These are phyloP conservation scores for Acrobasis repandana DNA, from an alignment of 2,888 invertebrate genomes.

Conservation along the genomic window DNA sequence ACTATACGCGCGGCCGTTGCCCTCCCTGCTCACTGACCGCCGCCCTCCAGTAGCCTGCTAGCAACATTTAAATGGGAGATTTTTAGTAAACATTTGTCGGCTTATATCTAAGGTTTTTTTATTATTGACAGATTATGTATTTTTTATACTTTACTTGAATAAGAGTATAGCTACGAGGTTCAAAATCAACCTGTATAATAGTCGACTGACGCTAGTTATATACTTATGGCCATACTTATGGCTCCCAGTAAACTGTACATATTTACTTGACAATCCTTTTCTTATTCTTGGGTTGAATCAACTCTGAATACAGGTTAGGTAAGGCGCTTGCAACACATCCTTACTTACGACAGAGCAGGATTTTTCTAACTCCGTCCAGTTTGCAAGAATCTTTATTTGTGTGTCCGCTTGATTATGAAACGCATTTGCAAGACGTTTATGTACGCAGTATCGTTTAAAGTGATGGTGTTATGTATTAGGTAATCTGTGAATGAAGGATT, in stretches of 20 bases:
- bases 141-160: too few species aligned
- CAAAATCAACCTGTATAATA: too few species aligned
- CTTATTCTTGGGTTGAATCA: slow-evolving; percentile 17
- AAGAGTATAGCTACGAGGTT: too few species aligned
- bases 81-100: too few species aligned
- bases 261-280: slow-evolving; percentile 19
- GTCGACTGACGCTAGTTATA: too few species aligned
- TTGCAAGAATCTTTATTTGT: slow-evolving; percentile 27
- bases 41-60: too few species aligned
- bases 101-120: too few species aligned
- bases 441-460: neutral
- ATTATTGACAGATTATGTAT: too few species aligned
- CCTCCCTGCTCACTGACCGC: too few species aligned
- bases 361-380: slow-evolving; percentile 27
- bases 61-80: too few species aligned
- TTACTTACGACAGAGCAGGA: slow-evolving; percentile 24
- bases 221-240: too few species aligned
- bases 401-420: slow-evolving; percentile 12
- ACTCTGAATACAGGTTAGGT: slow-evolving; percentile 21
- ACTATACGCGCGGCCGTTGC: too few species aligned
- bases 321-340: slow-evolving; percentile 27
- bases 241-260: neutral
- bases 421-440: slow-evolving; percentile 9
- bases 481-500: neutral
- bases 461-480: neutral